A percentile compares a stretch with the other conserved stretches of the same genome.
Evolutionary conservation across 2,113 vertebrate species (phyloP).

Genomic region (Abramis brama): DNA sequence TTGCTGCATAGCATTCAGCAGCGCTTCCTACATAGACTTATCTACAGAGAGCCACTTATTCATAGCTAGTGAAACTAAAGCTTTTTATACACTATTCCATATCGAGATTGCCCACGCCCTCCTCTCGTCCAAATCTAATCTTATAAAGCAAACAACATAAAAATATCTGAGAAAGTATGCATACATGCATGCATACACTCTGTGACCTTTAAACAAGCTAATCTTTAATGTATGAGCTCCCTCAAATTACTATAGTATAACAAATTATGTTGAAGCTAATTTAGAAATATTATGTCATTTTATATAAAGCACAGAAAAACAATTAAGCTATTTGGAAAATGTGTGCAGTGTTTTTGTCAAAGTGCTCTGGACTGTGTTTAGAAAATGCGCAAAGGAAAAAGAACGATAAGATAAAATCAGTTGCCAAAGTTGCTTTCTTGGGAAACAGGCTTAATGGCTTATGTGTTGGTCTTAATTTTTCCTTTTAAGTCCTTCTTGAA

Average conservation of each 20-base stretch:
- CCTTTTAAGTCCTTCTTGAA: conserved; percentile 39
- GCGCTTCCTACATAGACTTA: conserved; percentile 12
- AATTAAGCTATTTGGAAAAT: conserved; percentile 33
- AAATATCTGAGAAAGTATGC: not conserved
- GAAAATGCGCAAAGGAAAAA: conserved; percentile 15
- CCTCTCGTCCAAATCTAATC: conserved; percentile 5
- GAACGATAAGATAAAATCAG: conserved; percentile 48
- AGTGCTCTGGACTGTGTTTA: conserved; percentile 46
- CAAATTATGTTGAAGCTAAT: conserved; percentile 1
- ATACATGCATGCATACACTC: not conserved
- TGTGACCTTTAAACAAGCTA: not conserved
- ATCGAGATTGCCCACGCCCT: not conserved
- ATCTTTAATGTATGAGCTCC: not conserved
- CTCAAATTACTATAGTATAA: not conserved
- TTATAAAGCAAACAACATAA: conserved; percentile 21
- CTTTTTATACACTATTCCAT: conserved; percentile 28
- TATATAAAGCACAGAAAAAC: conserved; percentile 42
- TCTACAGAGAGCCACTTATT: conserved; percentile 38
- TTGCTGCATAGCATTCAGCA: conserved; percentile 28
- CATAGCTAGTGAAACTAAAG: conserved; percentile 24
- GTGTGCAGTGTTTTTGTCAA: conserved; percentile 39
- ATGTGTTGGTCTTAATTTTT: conserved; percentile 35
- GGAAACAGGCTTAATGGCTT: conserved; percentile 22
- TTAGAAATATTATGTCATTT: conserved; percentile 5
- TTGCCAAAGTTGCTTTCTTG: conserved; percentile 37